Evolutionary conservation across 2,797 vertebrate species (phyloP), one percentile per base, ranked within the genome.

Genomic region (Microctenopoma lineatum): DNA sequence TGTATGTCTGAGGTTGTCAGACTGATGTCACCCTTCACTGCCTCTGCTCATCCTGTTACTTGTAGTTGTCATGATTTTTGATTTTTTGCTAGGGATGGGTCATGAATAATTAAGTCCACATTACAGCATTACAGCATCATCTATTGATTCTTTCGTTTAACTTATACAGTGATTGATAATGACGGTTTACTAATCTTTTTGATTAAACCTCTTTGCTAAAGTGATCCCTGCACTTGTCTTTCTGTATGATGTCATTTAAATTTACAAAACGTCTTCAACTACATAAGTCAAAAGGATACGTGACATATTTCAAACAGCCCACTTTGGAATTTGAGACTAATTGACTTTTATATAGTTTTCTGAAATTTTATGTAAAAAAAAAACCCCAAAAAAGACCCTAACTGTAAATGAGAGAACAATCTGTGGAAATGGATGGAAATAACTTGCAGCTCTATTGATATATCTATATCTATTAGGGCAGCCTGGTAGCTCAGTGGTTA

Each of bases 11-110:
- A 39, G 27, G 29, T 55, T 50, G 46, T 55, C 29, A 32, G 54
- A 58, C 39, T 41, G 51, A 61, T 57, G 63, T 5, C 62, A 60
- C 10, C 29, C 36, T 48, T 46, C 25, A 39, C 41, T 45, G 53
- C 53, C 42, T 65, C 62, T 21, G 29, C 41, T 73, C 58, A 63
- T 65, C 61, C 12, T 45, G 41, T 62, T 58, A 4, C 9, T 11
- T 58, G 16, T 36, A 60, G 51, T 67, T 59, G 59, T 58, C 61
- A 41, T 42, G 26, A 60, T 38, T 68, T 2, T 42, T 45, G 5
- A 53, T 70, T 25, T 62, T 66, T 62, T 26, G 32, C 10, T 38
- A 10, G 12, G 36, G 9, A 11, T 36, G 26, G 52, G 10, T 46
- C 38, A 27, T 56, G 18, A 27, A 47, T 56, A 39, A 6, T 52